Evolutionary conservation across 1,140 invertebrate species (phyloP), one percentile per base, ranked within the genome.

Genomic region (Meloidogyne floridensis): DNA sequence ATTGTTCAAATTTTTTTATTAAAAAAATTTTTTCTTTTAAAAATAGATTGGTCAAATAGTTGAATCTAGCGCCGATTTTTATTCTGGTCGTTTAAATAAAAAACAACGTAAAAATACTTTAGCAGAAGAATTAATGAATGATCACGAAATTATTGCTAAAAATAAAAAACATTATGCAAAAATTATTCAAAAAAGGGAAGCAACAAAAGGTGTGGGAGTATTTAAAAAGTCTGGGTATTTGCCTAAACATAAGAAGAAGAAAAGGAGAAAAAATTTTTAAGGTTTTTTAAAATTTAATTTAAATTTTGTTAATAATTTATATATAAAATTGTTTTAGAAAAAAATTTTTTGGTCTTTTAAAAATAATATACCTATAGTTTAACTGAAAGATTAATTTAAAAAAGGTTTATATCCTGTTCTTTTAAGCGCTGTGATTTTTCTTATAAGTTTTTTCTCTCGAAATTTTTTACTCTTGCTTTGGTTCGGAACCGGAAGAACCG

Each of bases 61-160:
- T 32, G 92, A 93, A 74, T 88, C 86, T 77, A 84, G 91, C 10
- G 90, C 90, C 32, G 93, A 93, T 85, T 93, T 92, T 88, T 93
- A 93, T 85, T 88, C 93, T 83, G 90, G 90, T 15, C 92, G 95
- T 76, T 90, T 96, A 77, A 94, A 94, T 0, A 95, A 94, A 83
- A 96, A 95, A 89, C 92, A 96, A 86, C 92, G 95, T 3, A 98
- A 97, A 90, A 91, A 92, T 43, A 96, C 95, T 0, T 92, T 98
- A 81, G 95, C 97, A 0, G 95, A 98, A 83, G 96, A 98, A 90
- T 91, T 98, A 0, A 91, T 98, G 88, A 93, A 93, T 10, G 95
- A 97, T 93, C 94, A 94, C 15, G 93, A 95, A 86, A 94, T 96
- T 88, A 92, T 86, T 56, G 77, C 74, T 13, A 80, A 84, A 15